Conservation (phyloP, 1,140 invertebrate genomes). For the Magallana angulata region DNA sequence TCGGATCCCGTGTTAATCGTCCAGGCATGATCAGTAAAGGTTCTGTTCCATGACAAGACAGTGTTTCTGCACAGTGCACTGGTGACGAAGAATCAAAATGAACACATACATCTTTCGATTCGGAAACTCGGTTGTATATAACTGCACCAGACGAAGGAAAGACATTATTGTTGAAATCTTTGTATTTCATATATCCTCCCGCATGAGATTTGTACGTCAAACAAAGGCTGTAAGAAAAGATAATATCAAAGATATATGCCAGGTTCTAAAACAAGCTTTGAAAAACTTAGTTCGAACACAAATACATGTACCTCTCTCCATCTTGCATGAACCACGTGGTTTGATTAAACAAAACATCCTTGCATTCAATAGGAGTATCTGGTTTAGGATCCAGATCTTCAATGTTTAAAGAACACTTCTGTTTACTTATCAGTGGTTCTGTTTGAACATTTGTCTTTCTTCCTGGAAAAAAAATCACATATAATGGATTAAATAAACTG, state of each 20-base stretch:
- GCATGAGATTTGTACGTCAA: constrained; percentile 2
- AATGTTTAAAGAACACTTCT: not conserved
- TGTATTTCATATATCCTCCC: constrained; percentile 37
- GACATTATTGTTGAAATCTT: not conserved
- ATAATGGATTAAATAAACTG: too few relatives aligned
- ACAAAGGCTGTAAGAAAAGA: constrained; percentile 39
- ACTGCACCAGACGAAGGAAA: not conserved
- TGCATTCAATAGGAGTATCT: not conserved
- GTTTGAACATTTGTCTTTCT: not conserved
- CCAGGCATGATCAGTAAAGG: constrained; percentile 19
- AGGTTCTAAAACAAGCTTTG: not conserved
- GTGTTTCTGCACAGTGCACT: constrained; percentile 36
- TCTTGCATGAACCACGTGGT: not conserved
- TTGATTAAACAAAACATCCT: not conserved
- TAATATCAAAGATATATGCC: not conserved
- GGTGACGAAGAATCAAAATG: constrained; percentile 41
- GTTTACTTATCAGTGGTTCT: not conserved
- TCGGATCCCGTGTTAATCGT: constrained; percentile 12
- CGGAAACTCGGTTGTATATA: not conserved
- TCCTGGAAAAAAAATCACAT: not conserved
- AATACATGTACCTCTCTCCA: not conserved
- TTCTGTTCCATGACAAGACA: not conserved
- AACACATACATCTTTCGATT: constrained; percentile 38
- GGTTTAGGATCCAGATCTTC: not conserved
- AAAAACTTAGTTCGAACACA: not conserved